Conservation (phyloP, 2,797 vertebrate genomes). For the Muscicapa striata region DNA sequence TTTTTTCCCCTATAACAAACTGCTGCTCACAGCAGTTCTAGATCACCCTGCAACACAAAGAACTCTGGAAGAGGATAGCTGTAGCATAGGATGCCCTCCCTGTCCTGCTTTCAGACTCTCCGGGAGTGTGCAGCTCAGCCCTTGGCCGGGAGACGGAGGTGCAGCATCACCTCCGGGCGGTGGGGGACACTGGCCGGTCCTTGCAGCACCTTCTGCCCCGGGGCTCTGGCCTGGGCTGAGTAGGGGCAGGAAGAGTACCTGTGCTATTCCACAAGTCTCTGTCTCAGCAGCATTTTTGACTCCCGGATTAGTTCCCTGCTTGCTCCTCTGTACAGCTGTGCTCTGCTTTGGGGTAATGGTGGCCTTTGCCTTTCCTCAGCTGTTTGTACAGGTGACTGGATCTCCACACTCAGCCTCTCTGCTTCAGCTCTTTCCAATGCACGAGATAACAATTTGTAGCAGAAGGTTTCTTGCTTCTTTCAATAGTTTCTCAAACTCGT, state of each 20-base stretch:
- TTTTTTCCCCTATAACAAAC: not conserved
- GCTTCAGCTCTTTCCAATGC: not conserved
- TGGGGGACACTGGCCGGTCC: not conserved
- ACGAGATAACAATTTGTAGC: not conserved
- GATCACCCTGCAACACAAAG: not conserved
- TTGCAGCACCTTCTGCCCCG: not conserved
- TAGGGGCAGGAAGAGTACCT: not conserved
- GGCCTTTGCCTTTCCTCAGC: not conserved
- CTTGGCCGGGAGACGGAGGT: constrained; percentile 27
- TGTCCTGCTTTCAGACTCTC: not conserved
- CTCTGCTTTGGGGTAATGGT: not conserved
- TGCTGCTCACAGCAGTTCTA: not conserved
- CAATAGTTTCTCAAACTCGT: not conserved
- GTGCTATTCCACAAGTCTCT: not conserved
- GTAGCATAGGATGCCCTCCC: not conserved
- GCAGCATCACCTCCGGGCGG: not conserved
- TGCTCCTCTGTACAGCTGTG: not conserved
- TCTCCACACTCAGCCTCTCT: not conserved
- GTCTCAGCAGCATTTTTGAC: not conserved
- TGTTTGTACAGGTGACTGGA: not conserved
- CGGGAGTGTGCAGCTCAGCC: not conserved
- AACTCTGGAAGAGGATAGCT: not conserved
- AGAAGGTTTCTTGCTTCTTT: not conserved
- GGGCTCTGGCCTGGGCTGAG: not conserved
- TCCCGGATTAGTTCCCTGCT: rapidly evolving